Percentiles rank a stretch among this genome's conserved stretches.
Evolutionary conservation across 2,888 invertebrate genomes (phyloP).

Genomic region (Parapristionchus giblindavisi): DNA sequence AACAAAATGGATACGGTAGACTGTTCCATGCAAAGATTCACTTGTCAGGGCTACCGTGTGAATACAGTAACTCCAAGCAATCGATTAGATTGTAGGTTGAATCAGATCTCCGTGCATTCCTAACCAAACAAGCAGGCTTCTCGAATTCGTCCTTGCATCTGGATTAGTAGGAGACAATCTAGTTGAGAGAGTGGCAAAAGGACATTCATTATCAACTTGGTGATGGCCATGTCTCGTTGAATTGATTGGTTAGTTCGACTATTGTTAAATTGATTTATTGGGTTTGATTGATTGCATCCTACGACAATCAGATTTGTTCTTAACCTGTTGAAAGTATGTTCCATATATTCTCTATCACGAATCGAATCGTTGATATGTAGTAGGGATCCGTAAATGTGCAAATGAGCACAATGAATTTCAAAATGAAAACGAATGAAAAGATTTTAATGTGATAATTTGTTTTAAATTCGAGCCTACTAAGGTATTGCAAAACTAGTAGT

Average conservation of each 20-base stretch:
- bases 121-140: constrained; percentile 62
- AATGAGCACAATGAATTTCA: no score
- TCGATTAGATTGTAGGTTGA: constrained; percentile 76
- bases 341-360: no score
- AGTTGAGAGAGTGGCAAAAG: constrained; percentile 72
- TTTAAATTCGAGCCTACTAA: no score
- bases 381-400: no score
- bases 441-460: no score
- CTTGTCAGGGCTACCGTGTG: constrained; percentile 66
- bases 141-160: constrained; percentile 87
- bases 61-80: neutral
- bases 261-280: no score
- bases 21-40: constrained; percentile 90
- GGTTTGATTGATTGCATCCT: no score
- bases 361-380: no score
- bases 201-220: constrained; percentile 76
- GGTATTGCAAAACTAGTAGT: no score
- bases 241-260: constrained; percentile 78
- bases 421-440: no score
- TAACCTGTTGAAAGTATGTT: no score
- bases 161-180: constrained; percentile 96
- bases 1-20: constrained; percentile 95
- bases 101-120: constrained; percentile 53
- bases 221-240: constrained; percentile 86
- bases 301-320: no score